Base-by-base conservation (phyloP, 2,113 vertebrate genomes). In the Illadopsis cleaveri region DNA sequence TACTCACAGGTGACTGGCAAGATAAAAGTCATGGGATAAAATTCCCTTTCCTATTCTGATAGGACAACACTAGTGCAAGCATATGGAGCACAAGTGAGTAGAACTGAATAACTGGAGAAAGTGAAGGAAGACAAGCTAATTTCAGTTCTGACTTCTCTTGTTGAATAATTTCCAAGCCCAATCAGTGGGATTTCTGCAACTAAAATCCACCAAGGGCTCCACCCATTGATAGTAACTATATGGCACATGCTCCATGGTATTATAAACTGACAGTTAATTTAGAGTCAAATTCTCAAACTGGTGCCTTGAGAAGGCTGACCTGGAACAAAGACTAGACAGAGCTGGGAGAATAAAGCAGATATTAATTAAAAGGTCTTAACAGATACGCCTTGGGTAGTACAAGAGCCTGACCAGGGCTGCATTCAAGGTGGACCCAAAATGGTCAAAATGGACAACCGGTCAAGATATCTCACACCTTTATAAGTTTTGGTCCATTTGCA, bases 51-150 rank as follows among this genome's bases (percentile, higher is more conserved):
- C 4, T 57, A 44, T 75, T 70, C 42, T 16, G 5, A 20, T 21
- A 61, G 13, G 35, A 82, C 9, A 42, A 25, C 27, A 30, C 9
- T 17, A 58, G 7, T 0, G 0, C 20, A 37, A 64, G 47, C 3
- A 27, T 14, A 47, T 33, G 21, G 31, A 51, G 16, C 14, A 35
- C 5, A n/a, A 84, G 28, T 44, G 17, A n/a, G 28, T 35, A 53
- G 44, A 77, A 60, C 8, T 44, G 37, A 15, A 78, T 27, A 75
- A 44, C 23, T 38, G 37, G 17, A 61, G 35, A 18, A 93, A 24
- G 9, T 15, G 45, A 50, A 64, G 37, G 27, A 77, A 90, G 40
- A 38, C 12, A 57, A 61, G 9, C 1, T 48, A 15, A 7, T n/a
- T 82, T 69, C 8, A 31, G 11, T 54, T n/a, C 31, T 51, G 45